Conservation (phyloP, 2,797 vertebrate species). For the Pangasius mekongensis region DNA sequence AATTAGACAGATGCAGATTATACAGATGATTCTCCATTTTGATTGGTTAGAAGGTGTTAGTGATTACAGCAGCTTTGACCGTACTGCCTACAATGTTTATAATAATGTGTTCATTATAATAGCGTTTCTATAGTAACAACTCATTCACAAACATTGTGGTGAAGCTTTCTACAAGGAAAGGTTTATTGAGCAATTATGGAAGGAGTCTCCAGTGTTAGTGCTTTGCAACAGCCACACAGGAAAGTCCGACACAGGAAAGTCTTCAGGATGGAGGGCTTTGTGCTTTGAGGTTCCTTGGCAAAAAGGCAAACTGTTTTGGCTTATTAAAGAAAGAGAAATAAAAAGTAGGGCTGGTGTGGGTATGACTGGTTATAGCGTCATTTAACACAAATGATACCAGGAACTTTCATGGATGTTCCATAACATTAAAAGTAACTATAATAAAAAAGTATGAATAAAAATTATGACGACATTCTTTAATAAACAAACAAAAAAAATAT, state of each 20-base stretch:
- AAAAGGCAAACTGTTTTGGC: neutral
- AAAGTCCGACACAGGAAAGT: too few relatives aligned
- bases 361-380: neutral
- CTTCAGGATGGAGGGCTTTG: neutral
- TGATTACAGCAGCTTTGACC: neutral
- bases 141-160: neutral
- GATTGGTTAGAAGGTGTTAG: neutral
- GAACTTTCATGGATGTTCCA: neutral
- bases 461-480: neutral
- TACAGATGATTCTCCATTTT: neutral
- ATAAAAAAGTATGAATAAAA: neutral
- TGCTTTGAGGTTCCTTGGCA: neutral
- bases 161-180: neutral
- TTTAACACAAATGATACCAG: neutral
- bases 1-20: neutral
- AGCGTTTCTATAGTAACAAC: neutral
- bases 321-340: neutral
- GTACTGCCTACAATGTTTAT: neutral
- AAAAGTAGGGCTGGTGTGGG: neutral
- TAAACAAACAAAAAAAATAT: neutral
- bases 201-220: neutral
- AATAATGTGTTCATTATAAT: neutral
- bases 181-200: neutral
- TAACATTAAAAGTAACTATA: neutral
- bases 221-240: neutral